phyloP scores from a whole-genome alignment of 2,888 invertebrate species.

The Linnaemya vulpina region DNA sequence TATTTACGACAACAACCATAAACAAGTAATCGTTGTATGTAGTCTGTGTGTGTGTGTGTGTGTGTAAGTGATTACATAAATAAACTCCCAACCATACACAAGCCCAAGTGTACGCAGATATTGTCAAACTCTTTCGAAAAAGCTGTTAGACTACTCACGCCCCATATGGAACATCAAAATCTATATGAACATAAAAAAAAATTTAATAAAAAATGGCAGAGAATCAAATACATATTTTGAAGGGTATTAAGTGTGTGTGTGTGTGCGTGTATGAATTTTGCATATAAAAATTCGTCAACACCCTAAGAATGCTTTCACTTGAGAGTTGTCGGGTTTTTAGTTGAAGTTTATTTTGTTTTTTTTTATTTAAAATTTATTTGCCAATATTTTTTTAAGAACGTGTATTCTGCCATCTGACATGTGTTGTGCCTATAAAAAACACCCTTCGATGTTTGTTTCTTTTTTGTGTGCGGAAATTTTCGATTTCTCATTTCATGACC shows the following conservation, averaged over 20 bases:
- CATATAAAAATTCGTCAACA: constrained; percentile 66
- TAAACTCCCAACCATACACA: background rate
- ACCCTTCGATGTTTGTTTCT: constrained; percentile 49
- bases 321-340: constrained; percentile 40
- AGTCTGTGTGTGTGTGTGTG: constrained; percentile 6
- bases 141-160: constrained; percentile 37
- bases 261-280: constrained; percentile 37
- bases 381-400: constrained; percentile 62
- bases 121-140: constrained; percentile 46
- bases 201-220: constrained; percentile 25
- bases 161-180: background rate
- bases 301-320: constrained; percentile 59
- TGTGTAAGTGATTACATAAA: constrained; percentile 35
- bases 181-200: constrained; percentile 18
- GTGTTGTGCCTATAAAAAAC: constrained; percentile 71
- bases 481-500: constrained; percentile 60
- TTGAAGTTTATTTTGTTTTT: constrained; percentile 2
- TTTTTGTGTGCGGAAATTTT: constrained; percentile 26
- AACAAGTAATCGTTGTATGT: constrained; percentile 75
- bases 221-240: constrained; percentile 34
- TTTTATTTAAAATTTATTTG: constrained; percentile 28
- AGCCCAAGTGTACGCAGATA: constrained; percentile 3
- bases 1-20: constrained; percentile 78
- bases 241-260: constrained; percentile 3
- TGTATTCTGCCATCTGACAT: constrained; percentile 70